phyloP scores from a whole-genome alignment of 2,888 invertebrate genomes.

The Drosophila acutilabella region DNA sequence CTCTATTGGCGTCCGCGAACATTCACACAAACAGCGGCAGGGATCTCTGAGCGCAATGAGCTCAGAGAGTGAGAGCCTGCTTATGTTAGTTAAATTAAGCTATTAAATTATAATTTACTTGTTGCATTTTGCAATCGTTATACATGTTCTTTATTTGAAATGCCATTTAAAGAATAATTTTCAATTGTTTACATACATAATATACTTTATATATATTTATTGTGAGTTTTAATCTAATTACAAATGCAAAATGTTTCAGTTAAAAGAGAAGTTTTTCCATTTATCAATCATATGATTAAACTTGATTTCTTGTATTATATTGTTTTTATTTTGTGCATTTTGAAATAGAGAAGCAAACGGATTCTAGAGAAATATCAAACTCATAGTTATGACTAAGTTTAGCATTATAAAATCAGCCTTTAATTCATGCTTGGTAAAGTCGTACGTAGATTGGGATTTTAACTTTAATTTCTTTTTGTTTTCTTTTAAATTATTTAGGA shows the following conservation, averaged over 20 bases:
- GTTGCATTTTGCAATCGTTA: constrained; percentile 52
- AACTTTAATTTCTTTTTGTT: too few relatives aligned
- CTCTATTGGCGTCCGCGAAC: too few relatives aligned
- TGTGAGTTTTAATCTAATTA: constrained; percentile 36
- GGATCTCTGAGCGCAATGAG: too few relatives aligned
- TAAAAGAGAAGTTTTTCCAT: background rate
- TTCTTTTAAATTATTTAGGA: constrained; percentile 5
- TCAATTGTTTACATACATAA: constrained; percentile 35
- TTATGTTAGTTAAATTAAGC: too few relatives aligned
- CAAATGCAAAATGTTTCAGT: constrained; percentile 36
- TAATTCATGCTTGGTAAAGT: constrained; percentile 44
- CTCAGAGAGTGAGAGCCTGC: too few relatives aligned
- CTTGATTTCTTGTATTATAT: constrained; percentile 27
- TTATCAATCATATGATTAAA: constrained; percentile 25
- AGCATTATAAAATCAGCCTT: constrained; percentile 70
- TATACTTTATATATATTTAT: constrained; percentile 20
- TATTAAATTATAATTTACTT: constrained; percentile 29
- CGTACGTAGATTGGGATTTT: constrained; percentile 40
- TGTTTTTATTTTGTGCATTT: constrained; percentile 49
- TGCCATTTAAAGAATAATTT: constrained; percentile 10
- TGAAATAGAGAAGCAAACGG: constrained; percentile 25
- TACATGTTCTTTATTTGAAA: constrained; percentile 37
- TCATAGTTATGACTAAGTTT: constrained; percentile 46
- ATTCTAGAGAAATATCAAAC: constrained; percentile 33
- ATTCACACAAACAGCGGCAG: too few relatives aligned